Evolutionary conservation across 2,113 vertebrate genomes (phyloP), one percentile per base, ranked within the genome.

Genomic region (Hippocampus guttulatus): DNA sequence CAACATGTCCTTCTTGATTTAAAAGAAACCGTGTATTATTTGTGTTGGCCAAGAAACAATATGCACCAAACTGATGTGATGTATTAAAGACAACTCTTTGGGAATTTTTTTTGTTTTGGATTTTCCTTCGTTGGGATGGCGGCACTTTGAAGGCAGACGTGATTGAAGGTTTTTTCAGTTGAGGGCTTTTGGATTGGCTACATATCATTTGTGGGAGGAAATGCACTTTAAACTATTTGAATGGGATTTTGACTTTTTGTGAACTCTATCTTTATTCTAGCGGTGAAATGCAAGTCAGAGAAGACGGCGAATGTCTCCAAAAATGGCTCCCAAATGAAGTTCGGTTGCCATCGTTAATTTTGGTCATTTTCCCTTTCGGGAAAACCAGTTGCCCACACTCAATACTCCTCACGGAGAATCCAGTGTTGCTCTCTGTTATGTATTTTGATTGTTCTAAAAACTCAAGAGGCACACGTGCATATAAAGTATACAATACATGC

Each of bases 51-150:
- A 33, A 38, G 27, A 64, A 70, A 52, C 72, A 77, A 81, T 78
- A 85, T 85, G 84, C 83, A 90, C 91, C 89, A 91, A 84, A 83
- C 80, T 83, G 71, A 79, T 84, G 69, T 91, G 90, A 90, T 88
- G 84, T 86, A 87, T 92, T 87, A 86, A 91, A 91, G 88, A 88
- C 87, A 38, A 73, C 81, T 60, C 76, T 79, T 65, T 85, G 88
- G 78, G 83, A 38, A 71, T 74, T 40, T 64, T 64, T 64, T 64
- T 73, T 88, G 86, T 92, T 89, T 89, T 41, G 79, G 75, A 86
- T 68, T 89, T 82, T 82, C 70, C 77, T 82, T 58, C 58, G 70
- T 75, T 89, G 85, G 88, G 87, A 83, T 88, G 86, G 87, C 78
- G 69, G 81, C 60, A 47, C 82, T 87, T 83, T 85, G 75, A 88